Conservation (phyloP, 2,797 vertebrate genomes). For the Notolepis coatsorum region DNA sequence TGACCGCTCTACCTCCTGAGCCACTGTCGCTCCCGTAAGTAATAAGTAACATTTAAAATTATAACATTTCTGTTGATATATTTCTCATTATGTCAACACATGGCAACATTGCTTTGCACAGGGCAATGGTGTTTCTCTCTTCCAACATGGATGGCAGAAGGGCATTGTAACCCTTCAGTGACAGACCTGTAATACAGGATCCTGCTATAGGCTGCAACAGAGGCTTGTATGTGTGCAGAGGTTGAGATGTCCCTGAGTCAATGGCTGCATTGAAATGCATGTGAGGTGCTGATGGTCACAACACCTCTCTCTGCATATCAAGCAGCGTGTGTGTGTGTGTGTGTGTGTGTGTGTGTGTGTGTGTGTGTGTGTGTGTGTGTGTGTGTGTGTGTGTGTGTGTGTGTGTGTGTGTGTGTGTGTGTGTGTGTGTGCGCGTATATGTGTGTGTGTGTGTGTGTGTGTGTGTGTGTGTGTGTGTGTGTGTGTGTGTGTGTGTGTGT, state of each 20-base stretch:
- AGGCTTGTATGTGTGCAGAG: not conserved
- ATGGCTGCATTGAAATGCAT: constrained; percentile 39
- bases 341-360: not conserved
- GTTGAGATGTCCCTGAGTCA: constrained; percentile 31
- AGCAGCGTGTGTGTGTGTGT: constrained; percentile 8
- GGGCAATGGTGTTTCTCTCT: too few relatives aligned
- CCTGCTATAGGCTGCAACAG: too few relatives aligned
- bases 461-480: constrained; percentile 1
- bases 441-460: not conserved
- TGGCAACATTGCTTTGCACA: too few relatives aligned
- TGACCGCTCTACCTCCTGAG: too few relatives aligned
- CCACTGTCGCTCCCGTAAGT: too few relatives aligned
- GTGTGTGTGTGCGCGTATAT: not conserved
- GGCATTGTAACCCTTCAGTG: too few relatives aligned
- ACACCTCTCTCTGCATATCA: constrained; percentile 28
- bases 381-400: not conserved
- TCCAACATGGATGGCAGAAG: too few relatives aligned
- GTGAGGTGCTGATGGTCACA: constrained; percentile 11
- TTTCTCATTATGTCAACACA: too few relatives aligned
- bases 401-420: not conserved
- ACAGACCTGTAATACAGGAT: too few relatives aligned
- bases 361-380: not conserved
- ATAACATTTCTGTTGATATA: too few relatives aligned
- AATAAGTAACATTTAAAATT: too few relatives aligned
- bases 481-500: not conserved